A percentile compares a stretch with the other conserved stretches of the same genome.
Evolutionary conservation across 2,888 invertebrate genomes (phyloP).

Genomic region (Acrobasis repandana): DNA sequence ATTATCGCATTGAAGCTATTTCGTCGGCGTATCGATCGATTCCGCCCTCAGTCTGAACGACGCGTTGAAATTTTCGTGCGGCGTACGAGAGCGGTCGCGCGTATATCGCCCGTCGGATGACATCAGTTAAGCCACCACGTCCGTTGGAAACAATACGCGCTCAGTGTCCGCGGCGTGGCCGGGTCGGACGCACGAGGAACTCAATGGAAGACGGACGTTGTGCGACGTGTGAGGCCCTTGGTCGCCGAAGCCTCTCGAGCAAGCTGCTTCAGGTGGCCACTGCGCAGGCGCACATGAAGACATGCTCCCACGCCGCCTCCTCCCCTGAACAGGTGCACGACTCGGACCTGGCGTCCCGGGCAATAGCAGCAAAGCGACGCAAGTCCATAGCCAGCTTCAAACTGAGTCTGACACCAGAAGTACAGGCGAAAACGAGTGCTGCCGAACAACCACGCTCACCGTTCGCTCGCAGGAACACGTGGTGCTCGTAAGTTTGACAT

Average conservation of each 20-base stretch:
- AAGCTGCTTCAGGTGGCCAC: slow-evolving; percentile 77
- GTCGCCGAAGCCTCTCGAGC: slow-evolving; percentile 69
- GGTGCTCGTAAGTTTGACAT: slow-evolving; percentile 76
- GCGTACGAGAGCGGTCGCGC: slow-evolving; percentile 69
- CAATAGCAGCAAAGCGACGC: slow-evolving; percentile 74
- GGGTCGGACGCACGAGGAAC: slow-evolving; percentile 76
- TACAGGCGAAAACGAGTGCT: slow-evolving; percentile 52
- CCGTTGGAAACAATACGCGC: slow-evolving; percentile 74
- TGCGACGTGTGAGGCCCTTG: slow-evolving; percentile 76
- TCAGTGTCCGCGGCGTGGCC: slow-evolving; percentile 78
- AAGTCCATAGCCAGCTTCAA: slow-evolving; percentile 75
- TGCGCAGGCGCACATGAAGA: slow-evolving; percentile 76
- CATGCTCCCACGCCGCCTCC: slow-evolving; percentile 62
- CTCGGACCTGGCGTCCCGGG: slow-evolving; percentile 68
- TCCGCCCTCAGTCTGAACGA: slow-evolving; percentile 53
- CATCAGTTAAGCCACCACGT: slow-evolving; percentile 81
- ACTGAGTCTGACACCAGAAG: slow-evolving; percentile 63
- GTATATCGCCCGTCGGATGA: slow-evolving; percentile 74
- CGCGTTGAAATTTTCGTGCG: slow-evolving; percentile 70
- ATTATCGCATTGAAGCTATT: slow-evolving; percentile 81
- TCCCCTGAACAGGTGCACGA: slow-evolving; percentile 61
- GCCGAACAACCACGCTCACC: slow-evolving; percentile 57
- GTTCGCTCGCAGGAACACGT: slow-evolving; percentile 76
- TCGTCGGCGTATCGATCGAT: slow-evolving; percentile 73
- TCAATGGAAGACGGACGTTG: slow-evolving; percentile 77